Conservation (phyloP, 2,888 invertebrate genomes). For the Noctua comes region DNA sequence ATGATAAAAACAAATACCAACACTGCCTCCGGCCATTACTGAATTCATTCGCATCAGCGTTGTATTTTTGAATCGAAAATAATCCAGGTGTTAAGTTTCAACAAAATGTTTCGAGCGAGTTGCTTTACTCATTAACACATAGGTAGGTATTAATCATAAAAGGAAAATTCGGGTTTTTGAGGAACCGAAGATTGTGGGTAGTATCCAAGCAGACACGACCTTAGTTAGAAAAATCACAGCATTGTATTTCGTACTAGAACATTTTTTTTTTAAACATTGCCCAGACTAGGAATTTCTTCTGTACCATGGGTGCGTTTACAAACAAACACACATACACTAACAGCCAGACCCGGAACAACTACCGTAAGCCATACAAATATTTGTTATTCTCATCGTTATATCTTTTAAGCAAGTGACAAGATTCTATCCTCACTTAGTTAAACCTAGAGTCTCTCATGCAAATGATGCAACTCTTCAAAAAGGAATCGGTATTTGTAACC, state of each 20-base stretch:
- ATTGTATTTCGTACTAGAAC: background rate
- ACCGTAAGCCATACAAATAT: background rate
- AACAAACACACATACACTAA: background rate
- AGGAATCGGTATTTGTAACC: slow-evolving; percentile 61
- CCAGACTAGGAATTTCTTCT: background rate
- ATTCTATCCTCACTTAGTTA: background rate
- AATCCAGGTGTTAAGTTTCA: slow-evolving; percentile 3
- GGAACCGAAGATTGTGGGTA: background rate
- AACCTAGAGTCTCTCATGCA: background rate
- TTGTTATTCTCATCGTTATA: background rate
- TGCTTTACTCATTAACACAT: background rate
- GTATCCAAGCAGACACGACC: background rate
- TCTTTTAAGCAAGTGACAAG: background rate
- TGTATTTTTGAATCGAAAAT: background rate
- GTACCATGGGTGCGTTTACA: background rate
- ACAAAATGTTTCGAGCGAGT: background rate
- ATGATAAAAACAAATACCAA: slow-evolving; percentile 15
- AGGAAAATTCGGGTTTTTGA: background rate
- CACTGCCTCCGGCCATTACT: background rate
- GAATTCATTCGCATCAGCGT: background rate
- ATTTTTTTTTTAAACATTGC: background rate
- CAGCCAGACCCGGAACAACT: background rate
- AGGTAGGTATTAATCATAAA: background rate
- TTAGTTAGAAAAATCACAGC: background rate
- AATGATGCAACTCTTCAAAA: slow-evolving; percentile 40